Evolutionary conservation across 2,888 invertebrate genomes (phyloP).

Genomic region (Orthonevra nobilis): DNA sequence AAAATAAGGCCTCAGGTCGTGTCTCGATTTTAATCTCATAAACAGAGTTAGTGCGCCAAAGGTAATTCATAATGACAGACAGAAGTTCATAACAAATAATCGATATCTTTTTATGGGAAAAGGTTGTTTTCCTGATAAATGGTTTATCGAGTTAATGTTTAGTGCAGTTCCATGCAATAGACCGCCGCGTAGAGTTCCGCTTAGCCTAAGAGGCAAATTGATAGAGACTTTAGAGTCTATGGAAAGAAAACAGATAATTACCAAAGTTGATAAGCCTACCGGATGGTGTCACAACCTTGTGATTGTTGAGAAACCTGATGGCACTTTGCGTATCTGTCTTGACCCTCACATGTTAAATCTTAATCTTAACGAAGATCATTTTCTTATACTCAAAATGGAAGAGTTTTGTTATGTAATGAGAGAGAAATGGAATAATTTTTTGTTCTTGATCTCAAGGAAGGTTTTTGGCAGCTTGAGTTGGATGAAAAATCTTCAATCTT

Average conservation of each 20-base stretch:
- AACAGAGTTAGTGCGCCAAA: conserved; percentile 6
- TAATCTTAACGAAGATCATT: not conserved
- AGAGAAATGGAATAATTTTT: conserved; percentile 15
- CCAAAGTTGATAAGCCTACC: not conserved
- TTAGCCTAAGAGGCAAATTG: conserved; percentile 56
- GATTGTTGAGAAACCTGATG: conserved; percentile 7
- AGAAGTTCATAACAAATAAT: conserved; percentile 38
- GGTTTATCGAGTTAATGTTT: conserved; percentile 43
- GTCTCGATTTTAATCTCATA: conserved; percentile 5
- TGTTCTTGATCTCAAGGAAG: not conserved
- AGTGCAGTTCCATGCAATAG: conserved; percentile 42
- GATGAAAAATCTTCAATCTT: not conserved
- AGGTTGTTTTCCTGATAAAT: conserved; percentile 64
- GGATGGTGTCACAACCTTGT: conserved; percentile 15
- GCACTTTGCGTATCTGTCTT: conserved; percentile 7
- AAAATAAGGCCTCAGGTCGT: conserved; percentile 2
- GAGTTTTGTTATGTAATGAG: conserved; percentile 6
- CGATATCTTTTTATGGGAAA: conserved; percentile 67
- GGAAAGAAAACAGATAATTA: conserved; percentile 60
- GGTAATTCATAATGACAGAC: not conserved
- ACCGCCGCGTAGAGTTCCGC: conserved; percentile 68
- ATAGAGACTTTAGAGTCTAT: conserved; percentile 52
- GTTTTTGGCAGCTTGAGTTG: conserved; percentile 1
- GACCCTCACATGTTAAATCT: conserved; percentile 8
- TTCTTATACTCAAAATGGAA: conserved; percentile 5